Conservation (phyloP, 2,888 invertebrate genomes). For the Sialis fuliginosa region DNA sequence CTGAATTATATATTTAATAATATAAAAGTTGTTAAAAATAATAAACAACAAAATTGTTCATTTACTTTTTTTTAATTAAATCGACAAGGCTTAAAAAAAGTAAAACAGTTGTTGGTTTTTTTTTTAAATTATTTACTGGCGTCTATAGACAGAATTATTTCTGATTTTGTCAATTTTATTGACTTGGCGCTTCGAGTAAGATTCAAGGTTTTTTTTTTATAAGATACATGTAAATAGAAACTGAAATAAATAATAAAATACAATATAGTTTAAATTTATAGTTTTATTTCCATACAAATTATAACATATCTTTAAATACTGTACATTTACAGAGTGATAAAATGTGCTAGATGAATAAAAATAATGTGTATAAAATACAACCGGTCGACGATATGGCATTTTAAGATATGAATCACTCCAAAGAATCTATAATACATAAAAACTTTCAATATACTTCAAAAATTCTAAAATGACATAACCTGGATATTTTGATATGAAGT, state of each 20-base stretch:
- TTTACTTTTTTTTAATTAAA: too few relatives aligned
- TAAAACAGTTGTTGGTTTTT: too few relatives aligned
- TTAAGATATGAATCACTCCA: constrained; percentile 23
- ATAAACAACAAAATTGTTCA: too few relatives aligned
- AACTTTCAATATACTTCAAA: neutral
- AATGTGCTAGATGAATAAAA: constrained; percentile 7
- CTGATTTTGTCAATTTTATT: too few relatives aligned
- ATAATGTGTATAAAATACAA: constrained; percentile 18
- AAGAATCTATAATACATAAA: neutral
- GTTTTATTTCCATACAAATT: constrained; percentile 67
- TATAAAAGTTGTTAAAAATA: too few relatives aligned
- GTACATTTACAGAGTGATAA: constrained; percentile 33
- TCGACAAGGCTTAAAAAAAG: too few relatives aligned
- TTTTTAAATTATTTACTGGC: too few relatives aligned
- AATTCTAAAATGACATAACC: neutral
- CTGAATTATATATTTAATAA: too few relatives aligned
- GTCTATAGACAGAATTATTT: too few relatives aligned
- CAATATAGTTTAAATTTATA: constrained; percentile 11
- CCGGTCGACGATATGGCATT: constrained; percentile 26
- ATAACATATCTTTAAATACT: constrained; percentile 68
- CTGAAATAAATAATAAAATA: neutral
- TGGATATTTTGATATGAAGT: neutral
- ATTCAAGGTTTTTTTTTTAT: too few relatives aligned
- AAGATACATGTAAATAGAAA: too few relatives aligned
- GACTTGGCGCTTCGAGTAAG: too few relatives aligned